A percentile compares a stretch with the other conserved stretches of the same genome.
Conservation (phyloP, 2,113 vertebrate genomes). For the Pavo muticus region DNA sequence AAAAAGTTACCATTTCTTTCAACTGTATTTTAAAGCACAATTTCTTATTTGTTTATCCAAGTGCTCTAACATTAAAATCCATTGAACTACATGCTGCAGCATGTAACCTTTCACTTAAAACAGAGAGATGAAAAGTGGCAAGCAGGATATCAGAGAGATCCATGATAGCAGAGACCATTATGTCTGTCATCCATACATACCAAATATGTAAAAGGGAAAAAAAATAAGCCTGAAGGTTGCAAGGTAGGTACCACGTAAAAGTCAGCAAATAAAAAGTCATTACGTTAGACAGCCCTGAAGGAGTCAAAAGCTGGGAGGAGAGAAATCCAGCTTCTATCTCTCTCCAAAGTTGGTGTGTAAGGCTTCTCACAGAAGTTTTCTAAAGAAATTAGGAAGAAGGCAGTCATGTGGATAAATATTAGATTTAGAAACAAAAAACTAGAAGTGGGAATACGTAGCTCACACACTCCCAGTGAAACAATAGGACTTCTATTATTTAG, state of each 20-base stretch:
- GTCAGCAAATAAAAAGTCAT: neutral
- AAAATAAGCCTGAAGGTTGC: neutral
- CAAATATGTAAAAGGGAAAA: neutral
- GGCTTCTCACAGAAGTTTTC: neutral
- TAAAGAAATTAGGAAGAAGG: neutral
- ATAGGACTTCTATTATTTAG: neutral
- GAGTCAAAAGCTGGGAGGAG: neutral
- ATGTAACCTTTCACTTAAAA: neutral
- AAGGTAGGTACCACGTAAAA: neutral
- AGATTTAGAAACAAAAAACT: neutral
- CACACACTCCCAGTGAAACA: neutral
- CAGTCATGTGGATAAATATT: neutral
- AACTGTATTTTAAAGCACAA: neutral
- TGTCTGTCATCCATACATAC: neutral
- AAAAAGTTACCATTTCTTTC: neutral
- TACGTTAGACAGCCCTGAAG: neutral
- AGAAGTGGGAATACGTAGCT: neutral
- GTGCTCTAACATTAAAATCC: neutral
- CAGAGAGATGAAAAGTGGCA: neutral
- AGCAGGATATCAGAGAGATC: neutral
- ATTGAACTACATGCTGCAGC: neutral
- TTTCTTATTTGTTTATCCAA: neutral
- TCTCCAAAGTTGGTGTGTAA: neutral
- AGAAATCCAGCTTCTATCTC: neutral
- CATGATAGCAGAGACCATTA: neutral